These are phyloP conservation scores for Sinelater perroti DNA, from an alignment of 2,888 invertebrate genomes.

Conservation along the genomic window DNA sequence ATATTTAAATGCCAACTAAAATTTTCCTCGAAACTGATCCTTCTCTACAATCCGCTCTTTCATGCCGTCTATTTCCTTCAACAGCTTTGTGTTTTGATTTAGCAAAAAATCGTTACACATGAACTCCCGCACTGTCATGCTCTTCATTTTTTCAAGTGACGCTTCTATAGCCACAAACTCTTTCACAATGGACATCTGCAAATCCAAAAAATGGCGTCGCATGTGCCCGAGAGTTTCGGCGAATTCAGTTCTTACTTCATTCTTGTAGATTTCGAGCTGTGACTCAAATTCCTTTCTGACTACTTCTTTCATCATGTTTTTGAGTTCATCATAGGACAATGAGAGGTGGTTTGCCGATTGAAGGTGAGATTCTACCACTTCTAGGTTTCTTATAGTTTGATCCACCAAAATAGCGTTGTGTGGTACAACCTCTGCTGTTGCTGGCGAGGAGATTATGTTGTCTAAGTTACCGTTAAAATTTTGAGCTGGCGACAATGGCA, in stretches of 20 bases:
- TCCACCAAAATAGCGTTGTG: no score
- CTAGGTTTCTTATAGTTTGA: no score
- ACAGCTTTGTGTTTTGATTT: conserved; percentile 23
- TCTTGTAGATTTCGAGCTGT: conserved; percentile 1
- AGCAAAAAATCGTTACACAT: conserved; percentile 29
- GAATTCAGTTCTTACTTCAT: conserved; percentile 45
- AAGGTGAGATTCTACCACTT: conserved; percentile 13
- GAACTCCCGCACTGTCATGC: conserved; percentile 19
- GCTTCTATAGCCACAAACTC: conserved; percentile 54
- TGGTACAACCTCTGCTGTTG: no score
- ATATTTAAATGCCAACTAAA: conserved; percentile 11
- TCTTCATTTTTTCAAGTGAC: conserved; percentile 42
- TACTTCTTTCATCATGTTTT: conserved; percentile 24
- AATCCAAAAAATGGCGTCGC: conserved; percentile 50
- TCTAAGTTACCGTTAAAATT: no score
- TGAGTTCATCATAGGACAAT: conserved; percentile 3
- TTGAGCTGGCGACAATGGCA: no score
- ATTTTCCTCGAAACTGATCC: conserved; percentile 18
- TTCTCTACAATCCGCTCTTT: conserved; percentile 26
- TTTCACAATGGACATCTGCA: conserved; percentile 54
- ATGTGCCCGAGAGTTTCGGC: conserved; percentile 46
- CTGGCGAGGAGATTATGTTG: no score
- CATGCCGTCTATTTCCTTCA: conserved; percentile 25
- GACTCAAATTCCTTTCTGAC: conserved; percentile 43
- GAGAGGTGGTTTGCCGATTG: background rate